Conservation (phyloP, 2,113 vertebrate genomes). For the Butorides virescens region DNA sequence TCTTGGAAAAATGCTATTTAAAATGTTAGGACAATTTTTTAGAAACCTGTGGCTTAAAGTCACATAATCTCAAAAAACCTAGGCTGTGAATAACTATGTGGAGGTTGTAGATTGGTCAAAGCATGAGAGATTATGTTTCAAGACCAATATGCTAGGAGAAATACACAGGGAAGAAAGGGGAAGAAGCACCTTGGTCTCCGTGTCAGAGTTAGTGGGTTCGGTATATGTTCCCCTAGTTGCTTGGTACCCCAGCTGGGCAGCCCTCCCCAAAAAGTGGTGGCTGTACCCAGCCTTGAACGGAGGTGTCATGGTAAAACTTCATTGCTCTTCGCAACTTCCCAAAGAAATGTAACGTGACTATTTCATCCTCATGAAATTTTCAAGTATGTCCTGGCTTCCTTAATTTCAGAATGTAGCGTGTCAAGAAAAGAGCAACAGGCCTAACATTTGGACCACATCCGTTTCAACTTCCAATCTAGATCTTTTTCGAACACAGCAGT, state of each 20-base stretch:
- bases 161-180: background rate
- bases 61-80: background rate
- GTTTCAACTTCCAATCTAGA: background rate
- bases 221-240: background rate
- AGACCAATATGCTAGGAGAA: background rate
- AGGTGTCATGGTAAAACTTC: background rate
- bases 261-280: background rate
- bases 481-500: background rate
- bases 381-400: background rate
- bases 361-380: background rate
- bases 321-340: background rate
- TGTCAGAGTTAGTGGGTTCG: background rate
- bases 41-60: background rate
- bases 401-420: background rate
- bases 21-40: background rate
- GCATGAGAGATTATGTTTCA: background rate
- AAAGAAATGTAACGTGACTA: background rate
- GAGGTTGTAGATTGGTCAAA: background rate
- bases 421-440: background rate
- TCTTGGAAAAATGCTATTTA: background rate
- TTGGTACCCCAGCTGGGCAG: background rate
- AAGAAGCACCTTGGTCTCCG: background rate
- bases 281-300: rapidly evolving
- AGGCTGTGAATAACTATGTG: background rate
- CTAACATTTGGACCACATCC: background rate